A percentile compares a stretch with the other conserved stretches of the same genome.
phyloP scores from a whole-genome alignment of 2,888 invertebrate genomes.

The Anaspis maculata region DNA sequence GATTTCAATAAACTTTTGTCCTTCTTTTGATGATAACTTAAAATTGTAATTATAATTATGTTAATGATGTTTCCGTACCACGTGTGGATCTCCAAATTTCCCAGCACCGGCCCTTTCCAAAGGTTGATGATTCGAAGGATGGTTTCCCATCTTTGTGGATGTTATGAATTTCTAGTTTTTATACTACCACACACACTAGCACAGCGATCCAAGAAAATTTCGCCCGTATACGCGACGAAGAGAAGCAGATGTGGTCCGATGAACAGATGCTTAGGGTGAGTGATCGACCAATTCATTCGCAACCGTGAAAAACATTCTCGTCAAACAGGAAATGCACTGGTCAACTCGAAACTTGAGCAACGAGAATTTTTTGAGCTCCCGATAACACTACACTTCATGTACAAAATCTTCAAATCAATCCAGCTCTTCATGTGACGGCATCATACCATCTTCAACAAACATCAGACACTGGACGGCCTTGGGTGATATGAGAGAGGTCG shows the following conservation, averaged over 20 bases:
- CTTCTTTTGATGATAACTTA: no score
- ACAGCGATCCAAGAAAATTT: no score
- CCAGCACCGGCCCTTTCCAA: conserved; percentile 59
- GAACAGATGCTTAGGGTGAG: conserved; percentile 31
- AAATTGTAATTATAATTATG: no score
- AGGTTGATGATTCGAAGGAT: conserved; percentile 77
- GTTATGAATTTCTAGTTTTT: no score
- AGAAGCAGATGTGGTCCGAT: conserved; percentile 30
- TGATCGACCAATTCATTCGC: conserved; percentile 13
- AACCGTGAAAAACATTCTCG: conserved; percentile 7
- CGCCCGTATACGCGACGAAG: conserved; percentile 10
- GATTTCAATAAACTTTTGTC: no score
- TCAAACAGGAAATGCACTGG: conserved; percentile 5
- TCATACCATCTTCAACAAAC: conserved; percentile 5
- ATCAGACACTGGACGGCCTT: conserved; percentile 12
- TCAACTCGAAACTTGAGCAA: conserved; percentile 5
- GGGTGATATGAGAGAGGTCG: no score
- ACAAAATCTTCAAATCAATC: no score
- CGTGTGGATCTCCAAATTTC: conserved; percentile 40
- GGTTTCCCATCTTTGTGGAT: conserved; percentile 60
- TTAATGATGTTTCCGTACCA: no score
- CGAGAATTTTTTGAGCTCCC: conserved; percentile 22
- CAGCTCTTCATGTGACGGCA: conserved; percentile 7
- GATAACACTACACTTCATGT: conserved; percentile 15
- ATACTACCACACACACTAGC: conserved; percentile 11